Conservation (phyloP, 2,797 vertebrate species). For the Phrynocephalus forsythii region DNA sequence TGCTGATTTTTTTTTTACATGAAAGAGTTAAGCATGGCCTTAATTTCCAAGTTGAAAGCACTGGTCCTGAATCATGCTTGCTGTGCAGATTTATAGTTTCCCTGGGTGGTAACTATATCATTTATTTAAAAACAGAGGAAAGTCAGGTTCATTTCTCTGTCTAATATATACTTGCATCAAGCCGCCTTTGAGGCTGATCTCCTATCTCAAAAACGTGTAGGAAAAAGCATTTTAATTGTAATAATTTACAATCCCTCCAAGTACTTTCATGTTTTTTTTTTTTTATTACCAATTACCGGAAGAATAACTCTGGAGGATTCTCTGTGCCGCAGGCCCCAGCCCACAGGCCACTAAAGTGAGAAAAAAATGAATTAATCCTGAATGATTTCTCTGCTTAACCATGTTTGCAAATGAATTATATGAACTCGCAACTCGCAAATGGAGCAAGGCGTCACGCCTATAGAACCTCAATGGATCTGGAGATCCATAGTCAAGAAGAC, state of each 20-base stretch:
- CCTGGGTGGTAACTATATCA: neutral
- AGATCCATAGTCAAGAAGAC: neutral
- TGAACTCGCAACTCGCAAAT: neutral
- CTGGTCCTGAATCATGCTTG: neutral
- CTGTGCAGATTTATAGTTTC: neutral
- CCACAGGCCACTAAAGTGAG: slow-evolving; percentile 6
- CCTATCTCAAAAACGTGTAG: neutral
- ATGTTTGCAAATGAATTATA: slow-evolving; percentile 4
- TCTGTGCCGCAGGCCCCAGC: neutral
- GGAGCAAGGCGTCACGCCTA: neutral
- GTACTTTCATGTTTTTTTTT: neutral
- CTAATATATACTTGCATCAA: neutral
- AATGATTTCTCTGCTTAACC: neutral
- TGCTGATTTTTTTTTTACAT: no score
- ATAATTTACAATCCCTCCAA: slow-evolving; percentile 1
- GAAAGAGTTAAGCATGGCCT: neutral
- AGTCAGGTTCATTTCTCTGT: neutral
- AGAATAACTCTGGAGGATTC: neutral
- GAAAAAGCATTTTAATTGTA: slow-evolving; percentile 11
- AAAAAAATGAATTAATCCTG: slow-evolving; percentile 10
- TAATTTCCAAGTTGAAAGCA: neutral
- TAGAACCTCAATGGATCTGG: neutral
- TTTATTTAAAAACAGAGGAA: neutral
- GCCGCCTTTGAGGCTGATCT: neutral
- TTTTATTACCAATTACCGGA: slow-evolving; percentile 12